Base-by-base conservation (phyloP, 2,113 vertebrate species). In the Oncorhynchus keta region DNA sequence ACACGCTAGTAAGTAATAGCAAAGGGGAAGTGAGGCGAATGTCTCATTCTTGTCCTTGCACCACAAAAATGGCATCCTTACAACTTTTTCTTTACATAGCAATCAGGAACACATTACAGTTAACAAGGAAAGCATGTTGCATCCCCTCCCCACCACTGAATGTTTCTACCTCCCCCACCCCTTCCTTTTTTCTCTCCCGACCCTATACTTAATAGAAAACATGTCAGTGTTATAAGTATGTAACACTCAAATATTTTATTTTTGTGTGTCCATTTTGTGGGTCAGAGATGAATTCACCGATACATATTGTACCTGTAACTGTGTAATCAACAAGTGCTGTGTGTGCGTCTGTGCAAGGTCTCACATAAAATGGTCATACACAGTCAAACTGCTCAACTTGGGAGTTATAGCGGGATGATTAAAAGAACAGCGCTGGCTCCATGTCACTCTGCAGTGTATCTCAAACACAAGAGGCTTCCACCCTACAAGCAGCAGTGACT, bases 91-190 rank as follows among this genome's bases (percentile, higher is more conserved):
- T 28, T 51, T 4, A 24, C 48, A 76, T 81, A 82, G 62, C 49
- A 71, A 84, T 62, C 82, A 86, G 76, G 83, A 89, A 88, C 85
- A 79, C 77, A 83, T 81, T 83, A 81, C 80, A 79, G 81, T 87
- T 90, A 90, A 92, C 85, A 81, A 90, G 76, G 73, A 90, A 90
- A 85, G 79, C 86, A 92, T 89, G 88, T 81, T 81, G 76, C 76
- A 78, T 78, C 64, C 73, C 79, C 68, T 85, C 61, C 64, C 39
- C 80, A 72, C 78, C 75, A 74, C 69, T 59, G 79, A 70, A 81
- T 69, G 74, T 69, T 77, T 72, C 69, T 5, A 18, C 79, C 70
- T 30, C 67, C n/a, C 48, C 48, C 35, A 48, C 61, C 45, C 8
- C 26, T 49, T 24, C n/a, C 16, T 39, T 13, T 73, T 62, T 51